A percentile compares a stretch with the other conserved stretches of the same genome.
Evolutionary conservation across 1,140 invertebrate species (phyloP).

Genomic region (Carcinoscorpius rotundicauda): DNA sequence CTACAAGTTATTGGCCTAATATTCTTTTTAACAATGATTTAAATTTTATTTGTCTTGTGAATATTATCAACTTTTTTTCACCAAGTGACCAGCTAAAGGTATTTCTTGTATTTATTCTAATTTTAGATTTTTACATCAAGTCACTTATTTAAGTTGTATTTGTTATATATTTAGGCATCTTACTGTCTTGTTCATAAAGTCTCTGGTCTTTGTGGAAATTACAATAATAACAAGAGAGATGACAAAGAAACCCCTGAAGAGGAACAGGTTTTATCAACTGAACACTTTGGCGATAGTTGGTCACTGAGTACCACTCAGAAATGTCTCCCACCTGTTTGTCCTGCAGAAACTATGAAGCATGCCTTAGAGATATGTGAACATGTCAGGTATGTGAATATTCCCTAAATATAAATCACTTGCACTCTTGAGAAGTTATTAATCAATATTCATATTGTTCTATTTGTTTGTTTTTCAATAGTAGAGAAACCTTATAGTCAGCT

Average conservation of each 20-base stretch:
- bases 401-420: background rate
- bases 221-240: conserved; percentile 47
- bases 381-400: conserved; percentile 26
- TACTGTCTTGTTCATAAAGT: conserved; percentile 46
- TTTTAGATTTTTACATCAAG: too few relatives aligned
- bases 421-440: too few relatives aligned
- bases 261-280: conserved; percentile 40
- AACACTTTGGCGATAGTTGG: conserved; percentile 62
- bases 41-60: too few relatives aligned
- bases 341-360: conserved; percentile 41
- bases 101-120: too few relatives aligned
- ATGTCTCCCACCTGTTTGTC: conserved; percentile 45
- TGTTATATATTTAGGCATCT: conserved; percentile 27
- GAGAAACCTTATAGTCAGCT: too few relatives aligned
- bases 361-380: conserved; percentile 48
- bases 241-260: conserved; percentile 57
- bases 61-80: too few relatives aligned
- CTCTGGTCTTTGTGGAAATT: conserved; percentile 64
- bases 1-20: too few relatives aligned
- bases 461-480: too few relatives aligned
- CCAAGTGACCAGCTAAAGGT: too few relatives aligned
- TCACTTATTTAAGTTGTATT: too few relatives aligned
- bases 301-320: conserved; percentile 32
- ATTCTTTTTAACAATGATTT: too few relatives aligned
- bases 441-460: too few relatives aligned